A percentile compares a stretch with the other conserved stretches of the same genome.
phyloP scores from a whole-genome alignment of 1,140 invertebrate genomes.

The Saccostrea cuccullata region DNA sequence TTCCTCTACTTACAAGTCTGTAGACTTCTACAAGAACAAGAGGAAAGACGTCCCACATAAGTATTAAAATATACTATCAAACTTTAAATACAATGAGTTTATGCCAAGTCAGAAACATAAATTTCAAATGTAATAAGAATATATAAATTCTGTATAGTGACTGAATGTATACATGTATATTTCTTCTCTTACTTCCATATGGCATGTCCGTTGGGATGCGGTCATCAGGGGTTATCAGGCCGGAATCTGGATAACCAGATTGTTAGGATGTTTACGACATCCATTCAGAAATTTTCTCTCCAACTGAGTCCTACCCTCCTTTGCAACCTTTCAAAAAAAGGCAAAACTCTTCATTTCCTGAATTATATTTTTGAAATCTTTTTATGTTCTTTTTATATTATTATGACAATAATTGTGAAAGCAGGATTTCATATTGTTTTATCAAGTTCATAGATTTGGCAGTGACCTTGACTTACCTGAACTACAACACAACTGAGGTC shows the following conservation, averaged over 20 bases:
- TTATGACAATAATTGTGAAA: too few relatives aligned
- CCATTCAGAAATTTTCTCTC: conserved; percentile 16
- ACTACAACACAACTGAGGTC: conserved; percentile 37
- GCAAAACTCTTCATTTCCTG: neutral
- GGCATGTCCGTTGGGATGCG: conserved; percentile 37
- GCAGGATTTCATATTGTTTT: too few relatives aligned
- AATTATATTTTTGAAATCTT: neutral
- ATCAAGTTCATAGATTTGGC: neutral
- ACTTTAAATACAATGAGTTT: too few relatives aligned
- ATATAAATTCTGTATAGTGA: neutral
- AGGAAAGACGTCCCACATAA: neutral
- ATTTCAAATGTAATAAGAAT: too few relatives aligned
- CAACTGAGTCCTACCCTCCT: conserved; percentile 5
- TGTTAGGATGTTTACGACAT: neutral
- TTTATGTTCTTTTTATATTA: neutral
- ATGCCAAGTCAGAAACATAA: too few relatives aligned
- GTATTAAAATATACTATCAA: too few relatives aligned
- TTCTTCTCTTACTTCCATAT: neutral
- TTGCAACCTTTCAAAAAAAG: neutral
- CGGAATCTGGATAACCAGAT: conserved; percentile 16
- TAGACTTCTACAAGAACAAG: neutral
- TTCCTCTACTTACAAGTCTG: conserved; percentile 10
- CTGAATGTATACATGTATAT: neutral
- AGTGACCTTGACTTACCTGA: conserved; percentile 13
- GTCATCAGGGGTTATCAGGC: conserved; percentile 25